Conservation (phyloP, 2,797 vertebrate genomes). For the Crenuchus spilurus region DNA sequence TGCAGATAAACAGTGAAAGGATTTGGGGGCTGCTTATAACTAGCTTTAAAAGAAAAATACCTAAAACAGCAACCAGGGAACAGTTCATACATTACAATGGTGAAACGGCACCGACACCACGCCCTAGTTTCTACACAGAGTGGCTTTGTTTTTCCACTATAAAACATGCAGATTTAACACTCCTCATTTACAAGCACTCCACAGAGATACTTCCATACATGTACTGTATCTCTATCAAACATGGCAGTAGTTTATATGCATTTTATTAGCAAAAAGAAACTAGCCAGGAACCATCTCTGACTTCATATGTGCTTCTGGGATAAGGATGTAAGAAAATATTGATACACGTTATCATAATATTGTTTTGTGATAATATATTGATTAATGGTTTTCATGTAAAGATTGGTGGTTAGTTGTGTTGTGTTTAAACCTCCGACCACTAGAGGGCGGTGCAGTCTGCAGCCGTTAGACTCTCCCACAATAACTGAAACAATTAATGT, state of each 20-base stretch:
- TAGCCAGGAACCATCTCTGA: background rate
- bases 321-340: too few species aligned
- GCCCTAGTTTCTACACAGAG: background rate
- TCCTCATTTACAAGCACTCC: too few species aligned
- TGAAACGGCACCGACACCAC: background rate
- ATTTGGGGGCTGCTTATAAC: background rate
- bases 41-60: background rate
- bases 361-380: too few species aligned
- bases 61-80: background rate
- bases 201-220: background rate
- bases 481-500: too few species aligned
- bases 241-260: background rate
- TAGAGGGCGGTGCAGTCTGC: too few species aligned
- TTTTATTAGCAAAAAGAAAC: background rate
- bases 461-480: too few species aligned
- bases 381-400: too few species aligned
- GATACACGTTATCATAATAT: too few species aligned
- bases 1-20: conserved; percentile 52
- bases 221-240: background rate
- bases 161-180: too few species aligned
- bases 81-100: background rate
- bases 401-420: too few species aligned
- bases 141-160: background rate
- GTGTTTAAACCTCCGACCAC: too few species aligned
- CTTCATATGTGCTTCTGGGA: background rate